A percentile compares a stretch with the other conserved stretches of the same genome.
phyloP scores from a whole-genome alignment of 2,797 vertebrate genomes.

The Alca torda region DNA sequence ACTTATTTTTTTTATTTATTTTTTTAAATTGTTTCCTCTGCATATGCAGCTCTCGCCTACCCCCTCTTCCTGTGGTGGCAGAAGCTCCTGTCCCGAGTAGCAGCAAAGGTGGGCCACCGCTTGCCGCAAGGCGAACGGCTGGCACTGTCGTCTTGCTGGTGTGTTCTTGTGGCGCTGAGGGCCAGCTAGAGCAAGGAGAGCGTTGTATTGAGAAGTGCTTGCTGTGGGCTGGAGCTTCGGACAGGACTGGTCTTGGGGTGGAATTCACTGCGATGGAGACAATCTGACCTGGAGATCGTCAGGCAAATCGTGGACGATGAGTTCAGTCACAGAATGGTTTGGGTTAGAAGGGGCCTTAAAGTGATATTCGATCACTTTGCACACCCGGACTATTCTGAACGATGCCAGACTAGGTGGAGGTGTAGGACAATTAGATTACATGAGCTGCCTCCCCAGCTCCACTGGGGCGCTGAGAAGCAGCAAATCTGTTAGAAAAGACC shows the following conservation, averaged over 20 bases:
- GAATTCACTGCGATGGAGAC: neutral
- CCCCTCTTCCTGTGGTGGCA: neutral
- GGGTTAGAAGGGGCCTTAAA: too few relatives aligned
- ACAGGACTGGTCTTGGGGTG: neutral
- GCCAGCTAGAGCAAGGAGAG: neutral
- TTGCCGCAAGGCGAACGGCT: neutral
- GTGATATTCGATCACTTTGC: too few relatives aligned
- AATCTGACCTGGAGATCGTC: neutral
- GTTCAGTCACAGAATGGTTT: neutral
- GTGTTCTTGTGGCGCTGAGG: neutral
- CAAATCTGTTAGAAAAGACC: too few relatives aligned
- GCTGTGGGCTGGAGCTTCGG: neutral
- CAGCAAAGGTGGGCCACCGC: neutral
- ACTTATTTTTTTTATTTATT: neutral
- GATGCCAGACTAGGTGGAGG: too few relatives aligned
- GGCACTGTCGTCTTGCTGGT: neutral
- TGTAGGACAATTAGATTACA: too few relatives aligned
- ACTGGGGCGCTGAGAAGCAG: too few relatives aligned
- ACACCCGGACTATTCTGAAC: too few relatives aligned
- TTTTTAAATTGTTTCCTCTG: neutral
- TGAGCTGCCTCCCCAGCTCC: too few relatives aligned
- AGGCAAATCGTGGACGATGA: too few relatives aligned
- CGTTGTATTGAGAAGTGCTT: neutral
- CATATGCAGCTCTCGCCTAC: neutral
- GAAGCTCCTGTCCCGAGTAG: neutral